These are phyloP conservation scores for Condylura cristata DNA, from an alignment of 2,113 vertebrate species.

Conservation along the genomic window DNA sequence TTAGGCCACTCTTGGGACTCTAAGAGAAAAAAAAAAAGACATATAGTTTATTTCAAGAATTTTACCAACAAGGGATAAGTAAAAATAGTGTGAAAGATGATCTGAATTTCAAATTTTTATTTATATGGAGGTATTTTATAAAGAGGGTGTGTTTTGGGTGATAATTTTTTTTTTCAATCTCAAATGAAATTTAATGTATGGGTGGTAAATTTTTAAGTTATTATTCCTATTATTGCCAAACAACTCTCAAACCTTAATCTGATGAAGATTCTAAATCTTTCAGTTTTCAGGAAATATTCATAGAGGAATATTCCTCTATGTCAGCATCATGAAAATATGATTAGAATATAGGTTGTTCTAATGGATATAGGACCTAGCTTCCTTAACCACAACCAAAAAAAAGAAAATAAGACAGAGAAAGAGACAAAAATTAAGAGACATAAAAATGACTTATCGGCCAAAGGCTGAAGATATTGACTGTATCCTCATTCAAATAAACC, in stretches of 20 bases:
- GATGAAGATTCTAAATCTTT: background rate
- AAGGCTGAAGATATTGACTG: constrained; percentile 20
- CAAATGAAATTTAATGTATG: too few species aligned
- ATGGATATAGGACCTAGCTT: background rate
- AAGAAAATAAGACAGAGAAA: background rate
- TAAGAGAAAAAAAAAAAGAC: constrained; percentile 64
- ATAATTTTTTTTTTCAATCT: too few species aligned
- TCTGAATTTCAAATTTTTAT: background rate
- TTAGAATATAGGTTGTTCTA: constrained; percentile 22
- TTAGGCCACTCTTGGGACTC: constrained; percentile 86
- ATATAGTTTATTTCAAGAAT: constrained; percentile 45
- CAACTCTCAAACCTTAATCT: constrained; percentile 12
- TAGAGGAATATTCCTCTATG: background rate
- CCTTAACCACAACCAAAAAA: background rate
- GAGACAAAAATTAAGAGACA: background rate
- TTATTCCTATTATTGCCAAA: too few species aligned
- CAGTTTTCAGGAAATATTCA: constrained; percentile 46
- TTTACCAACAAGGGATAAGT: background rate
- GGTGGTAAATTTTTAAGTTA: too few species aligned
- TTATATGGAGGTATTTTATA: background rate
- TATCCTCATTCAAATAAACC: constrained; percentile 37
- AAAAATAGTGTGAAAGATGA: background rate
- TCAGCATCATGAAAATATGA: constrained; percentile 22
- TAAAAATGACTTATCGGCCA: background rate
- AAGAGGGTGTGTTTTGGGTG: too few species aligned